Conservation (phyloP, 2,888 invertebrate species). For the Sinohyriopsis cumingii region DNA sequence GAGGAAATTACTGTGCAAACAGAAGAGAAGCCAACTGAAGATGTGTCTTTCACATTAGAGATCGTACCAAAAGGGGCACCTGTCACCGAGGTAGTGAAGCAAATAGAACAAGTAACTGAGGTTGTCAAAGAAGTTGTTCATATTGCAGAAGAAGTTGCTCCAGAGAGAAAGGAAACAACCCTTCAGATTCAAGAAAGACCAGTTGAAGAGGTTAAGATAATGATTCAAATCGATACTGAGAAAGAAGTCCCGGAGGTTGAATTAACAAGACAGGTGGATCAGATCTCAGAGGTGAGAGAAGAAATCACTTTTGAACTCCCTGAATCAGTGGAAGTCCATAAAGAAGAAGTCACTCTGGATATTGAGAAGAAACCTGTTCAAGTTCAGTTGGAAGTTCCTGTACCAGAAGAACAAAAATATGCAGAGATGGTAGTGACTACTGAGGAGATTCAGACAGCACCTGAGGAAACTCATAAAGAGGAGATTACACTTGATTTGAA, state of each 20-base stretch:
- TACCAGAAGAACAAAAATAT: conserved; percentile 11
- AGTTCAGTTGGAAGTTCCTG: conserved; percentile 24
- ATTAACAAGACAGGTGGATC: conserved; percentile 24
- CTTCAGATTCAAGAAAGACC: conserved; percentile 1
- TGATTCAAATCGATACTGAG: conserved; percentile 5
- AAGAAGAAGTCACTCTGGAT: conserved; percentile 17
- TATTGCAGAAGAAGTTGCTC: conserved; percentile 19
- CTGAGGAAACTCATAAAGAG: conserved; percentile 16
- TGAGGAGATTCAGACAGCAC: conserved; percentile 11
- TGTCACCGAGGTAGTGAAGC: conserved; percentile 13
- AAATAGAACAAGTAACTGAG: not conserved
- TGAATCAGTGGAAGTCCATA: conserved; percentile 50
- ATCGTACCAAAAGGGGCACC: conserved; percentile 17
- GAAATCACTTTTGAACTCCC: conserved; percentile 42
- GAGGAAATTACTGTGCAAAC: conserved; percentile 35
- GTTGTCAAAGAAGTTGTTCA: conserved; percentile 6
- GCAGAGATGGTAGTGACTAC: conserved; percentile 7
- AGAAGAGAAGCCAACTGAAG: conserved; percentile 35
- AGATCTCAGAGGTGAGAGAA: conserved; percentile 16
- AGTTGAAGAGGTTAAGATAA: conserved; percentile 1
- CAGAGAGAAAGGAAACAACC: conserved; percentile 20
- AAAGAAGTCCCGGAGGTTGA: conserved; percentile 16
- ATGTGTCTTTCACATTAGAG: conserved; percentile 26
- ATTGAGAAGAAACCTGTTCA: conserved; percentile 21
- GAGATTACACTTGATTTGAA: conserved; percentile 27